phyloP scores from a whole-genome alignment of 2,797 vertebrate genomes.

The Falco rusticolus region DNA sequence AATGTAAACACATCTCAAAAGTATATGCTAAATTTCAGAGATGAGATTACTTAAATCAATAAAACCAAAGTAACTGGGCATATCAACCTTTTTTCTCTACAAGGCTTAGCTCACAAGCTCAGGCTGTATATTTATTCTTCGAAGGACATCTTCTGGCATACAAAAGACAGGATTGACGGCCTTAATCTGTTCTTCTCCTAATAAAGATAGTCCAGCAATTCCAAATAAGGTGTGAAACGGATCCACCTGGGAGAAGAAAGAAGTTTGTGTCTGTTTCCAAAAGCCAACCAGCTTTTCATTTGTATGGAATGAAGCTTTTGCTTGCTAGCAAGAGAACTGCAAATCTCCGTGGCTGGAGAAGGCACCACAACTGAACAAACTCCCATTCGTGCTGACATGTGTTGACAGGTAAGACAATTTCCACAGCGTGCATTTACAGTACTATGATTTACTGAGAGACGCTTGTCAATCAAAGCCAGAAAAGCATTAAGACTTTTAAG shows the following conservation, averaged over 20 bases:
- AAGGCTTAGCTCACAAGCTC: slow-evolving; percentile 86
- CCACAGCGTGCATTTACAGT: not conserved
- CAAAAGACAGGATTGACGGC: slow-evolving; percentile 95
- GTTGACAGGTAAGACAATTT: not conserved
- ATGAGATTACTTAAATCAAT: not conserved
- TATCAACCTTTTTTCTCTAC: not conserved
- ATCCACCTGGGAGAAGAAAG: slow-evolving; percentile 85
- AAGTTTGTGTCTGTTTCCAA: not conserved
- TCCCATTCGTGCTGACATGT: not conserved
- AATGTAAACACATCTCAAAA: slow-evolving; percentile 42
- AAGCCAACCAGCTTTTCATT: not conserved
- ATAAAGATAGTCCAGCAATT: slow-evolving; percentile 92
- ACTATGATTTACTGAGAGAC: not conserved
- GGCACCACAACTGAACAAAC: not conserved
- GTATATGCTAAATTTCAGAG: not conserved
- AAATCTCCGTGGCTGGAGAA: not conserved
- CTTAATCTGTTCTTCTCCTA: slow-evolving; percentile 94
- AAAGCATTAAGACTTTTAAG: not conserved
- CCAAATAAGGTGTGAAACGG: slow-evolving; percentile 98
- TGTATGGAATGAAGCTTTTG: not conserved
- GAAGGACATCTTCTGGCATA: slow-evolving; percentile 95
- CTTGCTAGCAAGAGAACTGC: not conserved
- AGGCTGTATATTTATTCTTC: slow-evolving; percentile 85
- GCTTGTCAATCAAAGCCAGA: not conserved
- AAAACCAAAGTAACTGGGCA: slow-evolving; percentile 13